Evolutionary conservation across 2,113 vertebrate genomes (phyloP), one percentile per base, ranked within the genome.

Genomic region (Stigmatopora argus): DNA sequence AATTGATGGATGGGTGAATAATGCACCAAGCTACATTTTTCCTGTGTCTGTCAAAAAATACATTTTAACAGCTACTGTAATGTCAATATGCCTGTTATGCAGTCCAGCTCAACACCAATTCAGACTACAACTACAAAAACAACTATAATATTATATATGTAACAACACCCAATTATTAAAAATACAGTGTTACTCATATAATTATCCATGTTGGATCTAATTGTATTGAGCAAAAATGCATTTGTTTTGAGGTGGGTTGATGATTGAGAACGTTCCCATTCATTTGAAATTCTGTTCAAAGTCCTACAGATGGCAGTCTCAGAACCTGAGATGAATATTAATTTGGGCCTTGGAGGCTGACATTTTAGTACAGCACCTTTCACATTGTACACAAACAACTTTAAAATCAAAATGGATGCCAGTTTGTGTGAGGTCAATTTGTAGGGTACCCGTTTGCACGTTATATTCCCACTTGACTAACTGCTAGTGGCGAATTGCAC

Each of bases 231-330:
- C 1, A 55, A 26, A 4, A 15, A 14, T 31, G 14, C 53, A 7
- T 31, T 14, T 14, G 26, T 19, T 5, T 21, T 5, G 10, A 21
- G 23, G 21, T 56, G 53, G 9, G 23, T 56, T 14, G 23, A 14
- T 31, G 1, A 59, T 64, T 47, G 46, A 18, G 7, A 66, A 35
- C 53, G 7, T 19, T 31, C 6, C 18, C 31, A 34, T 34, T 65
- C 45, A 64, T 86, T 85, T 81, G 69, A 80, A 84, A 74, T 83
- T 78, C 80, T 70, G 69, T 82, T 51, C 76, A 45, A 21, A 69
- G 73, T 73, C 88, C 90, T 84, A 81, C 85, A 91, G 90, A 80
- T 81, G 87, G 89, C 86, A 86, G 81, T 89, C 82, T 83, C 82
- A 75, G 86, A 83, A 67, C 75, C 68, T 82, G 21, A 66, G 68